phyloP scores from a whole-genome alignment of 2,113 vertebrate genomes.

The Castor canadensis region DNA sequence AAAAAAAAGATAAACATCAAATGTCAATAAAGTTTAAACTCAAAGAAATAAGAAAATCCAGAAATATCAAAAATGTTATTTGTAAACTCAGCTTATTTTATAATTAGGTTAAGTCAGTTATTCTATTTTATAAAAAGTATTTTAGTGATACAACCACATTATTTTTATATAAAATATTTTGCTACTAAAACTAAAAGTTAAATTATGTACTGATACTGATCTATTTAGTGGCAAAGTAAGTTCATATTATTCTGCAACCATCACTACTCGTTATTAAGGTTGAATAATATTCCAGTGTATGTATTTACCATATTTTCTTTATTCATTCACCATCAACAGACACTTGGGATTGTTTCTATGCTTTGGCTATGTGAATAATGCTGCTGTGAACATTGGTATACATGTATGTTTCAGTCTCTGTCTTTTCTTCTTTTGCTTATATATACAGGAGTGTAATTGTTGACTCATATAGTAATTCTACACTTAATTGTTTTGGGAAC shows the following conservation, averaged over 20 bases:
- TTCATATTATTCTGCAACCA: background rate
- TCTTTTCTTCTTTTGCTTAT: background rate
- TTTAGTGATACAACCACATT: background rate
- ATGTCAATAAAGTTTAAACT: constrained; percentile 17
- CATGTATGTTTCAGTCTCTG: background rate
- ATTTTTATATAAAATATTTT: background rate
- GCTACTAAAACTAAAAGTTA: background rate
- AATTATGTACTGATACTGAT: background rate
- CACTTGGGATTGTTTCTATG: no score
- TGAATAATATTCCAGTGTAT: no score
- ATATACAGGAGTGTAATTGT: background rate
- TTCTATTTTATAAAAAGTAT: background rate
- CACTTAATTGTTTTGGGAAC: background rate
- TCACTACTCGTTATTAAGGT: background rate
- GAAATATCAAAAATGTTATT: background rate
- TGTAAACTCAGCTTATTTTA: background rate
- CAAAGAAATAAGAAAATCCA: constrained; percentile 11
- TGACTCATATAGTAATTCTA: background rate
- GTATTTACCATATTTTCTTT: no score
- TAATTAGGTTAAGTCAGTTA: background rate
- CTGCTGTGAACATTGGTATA: background rate
- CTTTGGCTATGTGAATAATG: no score
- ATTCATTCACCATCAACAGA: no score
- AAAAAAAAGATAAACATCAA: constrained; percentile 11
- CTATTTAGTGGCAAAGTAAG: background rate